These are phyloP conservation scores for Lipophrys pholis DNA, from an alignment of 2,113 vertebrate genomes.

Conservation along the genomic window DNA sequence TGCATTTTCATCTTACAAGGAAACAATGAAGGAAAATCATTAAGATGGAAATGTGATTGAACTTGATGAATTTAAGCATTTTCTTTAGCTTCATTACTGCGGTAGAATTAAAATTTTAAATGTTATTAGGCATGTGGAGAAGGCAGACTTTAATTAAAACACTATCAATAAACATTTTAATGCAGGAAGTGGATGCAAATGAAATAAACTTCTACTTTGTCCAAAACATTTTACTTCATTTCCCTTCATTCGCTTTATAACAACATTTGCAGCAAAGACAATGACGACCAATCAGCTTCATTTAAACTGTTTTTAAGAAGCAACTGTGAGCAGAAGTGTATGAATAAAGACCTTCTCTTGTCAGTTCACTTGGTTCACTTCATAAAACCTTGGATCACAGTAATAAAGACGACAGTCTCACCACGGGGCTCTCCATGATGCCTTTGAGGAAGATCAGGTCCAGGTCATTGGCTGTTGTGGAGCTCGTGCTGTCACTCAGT, in stretches of 20 bases:
- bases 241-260: too few relatives aligned
- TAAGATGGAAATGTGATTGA: constrained; percentile 30
- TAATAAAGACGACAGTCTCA: too few relatives aligned
- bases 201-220: too few relatives aligned
- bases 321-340: background rate
- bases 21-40: constrained; percentile 35
- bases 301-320: background rate
- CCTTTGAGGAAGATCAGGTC: constrained; percentile 96
- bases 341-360: too few relatives aligned
- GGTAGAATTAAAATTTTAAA: constrained; percentile 20
- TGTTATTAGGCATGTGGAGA: too few relatives aligned
- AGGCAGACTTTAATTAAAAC: too few relatives aligned
- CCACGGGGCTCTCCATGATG: constrained; percentile 97
- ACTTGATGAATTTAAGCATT: constrained; percentile 28
- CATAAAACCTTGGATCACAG: too few relatives aligned
- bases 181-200: background rate
- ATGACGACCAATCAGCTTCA: background rate
- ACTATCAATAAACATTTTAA: too few relatives aligned
- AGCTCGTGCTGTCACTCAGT: constrained; percentile 90
- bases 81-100: constrained; percentile 9
- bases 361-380: too few relatives aligned
- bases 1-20: constrained; percentile 15
- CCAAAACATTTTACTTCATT: too few relatives aligned
- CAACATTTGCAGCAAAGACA: background rate
- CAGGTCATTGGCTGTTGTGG: constrained; percentile 90